A percentile compares a stretch with the other conserved stretches of the same genome.
These are phyloP conservation scores for Parnassius smintheus DNA, from an alignment of 2,888 invertebrate genomes.

Conservation along the genomic window DNA sequence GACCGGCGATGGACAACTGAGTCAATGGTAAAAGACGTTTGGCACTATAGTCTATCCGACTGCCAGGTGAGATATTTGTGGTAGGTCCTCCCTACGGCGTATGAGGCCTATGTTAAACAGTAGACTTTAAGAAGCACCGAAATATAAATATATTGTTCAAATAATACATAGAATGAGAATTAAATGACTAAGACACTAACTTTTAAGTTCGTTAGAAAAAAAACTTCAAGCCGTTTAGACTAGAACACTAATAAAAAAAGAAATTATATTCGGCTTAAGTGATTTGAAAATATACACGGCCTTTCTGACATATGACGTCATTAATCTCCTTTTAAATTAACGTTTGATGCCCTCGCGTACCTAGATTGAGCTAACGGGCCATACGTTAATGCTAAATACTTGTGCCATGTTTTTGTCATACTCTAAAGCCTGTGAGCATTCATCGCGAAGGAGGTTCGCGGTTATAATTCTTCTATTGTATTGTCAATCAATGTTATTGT, in stretches of 20 bases:
- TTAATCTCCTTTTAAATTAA: constrained; percentile 8
- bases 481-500: constrained; percentile 21
- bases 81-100: too few relatives aligned
- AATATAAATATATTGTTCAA: too few relatives aligned
- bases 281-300: constrained; percentile 9
- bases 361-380: constrained; percentile 22
- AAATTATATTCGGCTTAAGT: not conserved
- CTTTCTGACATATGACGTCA: constrained; percentile 22
- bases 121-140: too few relatives aligned
- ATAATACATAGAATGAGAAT: not conserved
- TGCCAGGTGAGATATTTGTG: too few relatives aligned
- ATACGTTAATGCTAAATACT: constrained; percentile 23
- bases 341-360: constrained; percentile 21
- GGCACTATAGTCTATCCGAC: too few relatives aligned
- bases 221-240: not conserved
- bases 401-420: constrained; percentile 17
- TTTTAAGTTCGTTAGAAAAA: not conserved
- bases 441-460: constrained; percentile 1
- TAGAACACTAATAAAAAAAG: not conserved
- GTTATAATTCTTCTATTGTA: constrained; percentile 21
- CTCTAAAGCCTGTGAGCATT: constrained; percentile 9
- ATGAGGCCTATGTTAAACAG: too few relatives aligned
- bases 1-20: too few relatives aligned
- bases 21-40: too few relatives aligned
- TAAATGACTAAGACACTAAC: not conserved